These are phyloP conservation scores for Rhogogaster chlorosoma DNA, from an alignment of 2,888 invertebrate species.

Conservation along the genomic window DNA sequence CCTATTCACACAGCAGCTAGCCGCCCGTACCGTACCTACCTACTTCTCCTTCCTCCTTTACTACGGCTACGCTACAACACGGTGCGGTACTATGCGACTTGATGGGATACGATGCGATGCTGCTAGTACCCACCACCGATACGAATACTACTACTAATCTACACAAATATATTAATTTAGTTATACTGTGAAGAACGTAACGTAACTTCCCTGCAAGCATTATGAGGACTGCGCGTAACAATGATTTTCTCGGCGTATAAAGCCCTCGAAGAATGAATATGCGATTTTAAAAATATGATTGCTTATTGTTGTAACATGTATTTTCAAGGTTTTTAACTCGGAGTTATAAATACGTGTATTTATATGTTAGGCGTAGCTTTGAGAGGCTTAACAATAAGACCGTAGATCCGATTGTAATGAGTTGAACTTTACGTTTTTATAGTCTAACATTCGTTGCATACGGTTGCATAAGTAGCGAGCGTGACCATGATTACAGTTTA, in stretches of 20 bases:
- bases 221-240: not conserved
- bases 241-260: not conserved
- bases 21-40: slow-evolving; percentile 16
- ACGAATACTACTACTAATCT: not conserved
- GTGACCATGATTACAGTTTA: slow-evolving; percentile 38
- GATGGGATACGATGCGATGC: not conserved
- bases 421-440: not conserved
- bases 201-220: not conserved
- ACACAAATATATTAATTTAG: slow-evolving; percentile 1
- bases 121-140: not conserved
- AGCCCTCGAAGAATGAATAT: not conserved
- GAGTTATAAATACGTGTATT: not conserved
- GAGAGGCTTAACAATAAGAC: not conserved
- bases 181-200: not conserved
- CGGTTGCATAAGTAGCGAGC: slow-evolving; percentile 23
- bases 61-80: not conserved
- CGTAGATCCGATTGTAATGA: not conserved
- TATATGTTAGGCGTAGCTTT: not conserved
- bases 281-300: not conserved
- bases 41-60: slow-evolving; percentile 9
- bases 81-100: not conserved
- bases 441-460: not conserved
- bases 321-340: not conserved
- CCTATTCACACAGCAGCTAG: slow-evolving; percentile 70
- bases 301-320: not conserved